Conservation (phyloP, 1,140 invertebrate species). For the Hyposmocoma kahamanoa region DNA sequence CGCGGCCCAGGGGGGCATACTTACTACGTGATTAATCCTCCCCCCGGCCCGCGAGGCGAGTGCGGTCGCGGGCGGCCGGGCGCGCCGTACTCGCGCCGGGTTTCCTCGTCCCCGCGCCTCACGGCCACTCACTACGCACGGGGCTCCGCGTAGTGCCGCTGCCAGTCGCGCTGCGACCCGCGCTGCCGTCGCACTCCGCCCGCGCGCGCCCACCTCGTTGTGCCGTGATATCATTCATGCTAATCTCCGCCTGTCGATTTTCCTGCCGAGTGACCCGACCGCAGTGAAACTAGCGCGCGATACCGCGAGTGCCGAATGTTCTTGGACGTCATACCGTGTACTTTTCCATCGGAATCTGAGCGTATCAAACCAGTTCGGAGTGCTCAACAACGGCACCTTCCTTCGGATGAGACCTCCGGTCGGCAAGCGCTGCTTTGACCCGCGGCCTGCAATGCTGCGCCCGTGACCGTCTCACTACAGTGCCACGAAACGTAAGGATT, state of each 20-base stretch:
- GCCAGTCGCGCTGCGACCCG: constrained; percentile 66
- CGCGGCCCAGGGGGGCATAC: constrained; percentile 51
- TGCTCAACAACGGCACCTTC: constrained; percentile 43
- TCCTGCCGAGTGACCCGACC: constrained; percentile 62
- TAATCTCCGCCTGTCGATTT: constrained; percentile 66
- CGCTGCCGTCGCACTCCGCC: constrained; percentile 46
- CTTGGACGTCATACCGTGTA: constrained; percentile 54
- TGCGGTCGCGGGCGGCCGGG: constrained; percentile 17
- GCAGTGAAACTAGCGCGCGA: constrained; percentile 49
- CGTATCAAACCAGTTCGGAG: constrained; percentile 55
- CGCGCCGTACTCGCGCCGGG: constrained; percentile 63
- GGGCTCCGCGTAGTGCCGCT: constrained; percentile 58
- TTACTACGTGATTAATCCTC: constrained; percentile 69
- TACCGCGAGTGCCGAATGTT: constrained; percentile 64
- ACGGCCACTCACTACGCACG: constrained; percentile 70
- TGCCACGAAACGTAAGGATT: constrained; percentile 71
- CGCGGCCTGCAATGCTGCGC: constrained; percentile 65
- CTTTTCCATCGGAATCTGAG: constrained; percentile 55
- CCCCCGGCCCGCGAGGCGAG: constrained; percentile 28
- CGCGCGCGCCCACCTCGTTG: constrained; percentile 19
- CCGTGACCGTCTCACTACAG: constrained; percentile 68
- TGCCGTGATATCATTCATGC: constrained; percentile 61
- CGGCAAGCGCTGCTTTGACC: constrained; percentile 42
- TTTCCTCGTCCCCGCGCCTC: constrained; percentile 69
- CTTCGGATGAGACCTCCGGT: constrained; percentile 53